These are phyloP conservation scores for Podilymbus podiceps DNA, from an alignment of 2,113 vertebrate genomes.

Conservation along the genomic window DNA sequence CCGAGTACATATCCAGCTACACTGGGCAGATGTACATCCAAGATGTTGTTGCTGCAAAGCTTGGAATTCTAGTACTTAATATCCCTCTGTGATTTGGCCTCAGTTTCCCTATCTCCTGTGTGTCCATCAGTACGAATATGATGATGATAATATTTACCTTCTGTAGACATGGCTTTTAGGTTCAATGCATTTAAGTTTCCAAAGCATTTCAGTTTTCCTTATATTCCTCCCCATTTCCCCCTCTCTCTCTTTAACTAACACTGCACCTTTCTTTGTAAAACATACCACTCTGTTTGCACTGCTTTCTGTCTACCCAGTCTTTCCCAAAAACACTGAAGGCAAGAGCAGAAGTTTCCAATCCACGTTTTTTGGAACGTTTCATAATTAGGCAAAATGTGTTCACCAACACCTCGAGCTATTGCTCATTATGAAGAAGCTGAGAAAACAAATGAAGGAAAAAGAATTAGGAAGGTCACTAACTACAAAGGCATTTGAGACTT, in stretches of 20 bases:
- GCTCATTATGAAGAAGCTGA: background rate
- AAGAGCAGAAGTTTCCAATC: constrained; percentile 6
- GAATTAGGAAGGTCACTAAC: background rate
- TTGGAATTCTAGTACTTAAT: background rate
- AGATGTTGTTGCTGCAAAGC: background rate
- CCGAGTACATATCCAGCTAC: background rate
- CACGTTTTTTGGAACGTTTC: background rate
- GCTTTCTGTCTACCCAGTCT: background rate
- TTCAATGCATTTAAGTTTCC: background rate
- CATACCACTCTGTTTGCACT: background rate
- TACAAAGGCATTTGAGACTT: background rate
- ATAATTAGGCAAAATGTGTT: constrained; percentile 12
- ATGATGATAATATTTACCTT: background rate
- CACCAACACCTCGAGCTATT: background rate
- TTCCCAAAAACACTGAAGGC: background rate
- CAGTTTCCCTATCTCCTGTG: background rate
- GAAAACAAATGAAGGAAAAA: constrained; percentile 21
- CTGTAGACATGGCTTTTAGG: background rate
- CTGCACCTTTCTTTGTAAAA: background rate
- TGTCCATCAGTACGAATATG: background rate
- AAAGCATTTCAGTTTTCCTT: background rate
- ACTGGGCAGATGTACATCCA: background rate
- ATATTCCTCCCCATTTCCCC: background rate
- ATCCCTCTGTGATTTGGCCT: background rate
- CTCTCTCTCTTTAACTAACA: background rate